Conservation (phyloP, 2,113 vertebrate species). For the Gadus chalcogrammus region DNA sequence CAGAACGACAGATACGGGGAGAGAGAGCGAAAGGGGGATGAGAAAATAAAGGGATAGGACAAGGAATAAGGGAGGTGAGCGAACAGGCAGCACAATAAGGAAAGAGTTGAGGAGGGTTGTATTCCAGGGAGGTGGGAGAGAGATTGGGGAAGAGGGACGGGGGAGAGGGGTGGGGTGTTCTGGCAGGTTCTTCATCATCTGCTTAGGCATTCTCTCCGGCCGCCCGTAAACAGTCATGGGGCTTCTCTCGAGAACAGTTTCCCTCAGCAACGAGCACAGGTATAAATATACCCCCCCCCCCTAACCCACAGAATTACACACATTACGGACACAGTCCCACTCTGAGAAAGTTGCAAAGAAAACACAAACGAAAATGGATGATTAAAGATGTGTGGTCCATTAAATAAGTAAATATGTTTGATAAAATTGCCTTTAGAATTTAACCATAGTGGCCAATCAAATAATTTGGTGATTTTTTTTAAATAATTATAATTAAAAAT, state of each 20-base stretch:
- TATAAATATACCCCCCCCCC: slow-evolving; percentile 83
- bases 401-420: no score
- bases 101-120: slow-evolving; percentile 22
- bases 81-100: slow-evolving; percentile 38
- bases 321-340: slow-evolving; percentile 59
- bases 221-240: slow-evolving; percentile 73
- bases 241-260: slow-evolving; percentile 60
- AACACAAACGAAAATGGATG: neutral
- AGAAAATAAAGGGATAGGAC: slow-evolving; percentile 36
- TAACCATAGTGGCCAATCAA: no score
- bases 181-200: slow-evolving; percentile 78
- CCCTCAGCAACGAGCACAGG: slow-evolving; percentile 75
- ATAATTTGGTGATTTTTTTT: neutral
- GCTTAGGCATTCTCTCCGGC: slow-evolving; percentile 66
- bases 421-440: no score
- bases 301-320: slow-evolving; percentile 78
- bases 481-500: neutral
- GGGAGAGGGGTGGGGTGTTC: slow-evolving; percentile 22
- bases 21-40: slow-evolving; percentile 33
- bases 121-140: slow-evolving; percentile 19
- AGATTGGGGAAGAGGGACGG: slow-evolving; percentile 32
- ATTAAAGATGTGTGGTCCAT: no score
- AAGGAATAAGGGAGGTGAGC: slow-evolving; percentile 51
- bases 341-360: slow-evolving; percentile 37
- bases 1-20: neutral